Base-by-base conservation (phyloP, 2,797 vertebrate species). In the Melanotaenia nigrans region DNA sequence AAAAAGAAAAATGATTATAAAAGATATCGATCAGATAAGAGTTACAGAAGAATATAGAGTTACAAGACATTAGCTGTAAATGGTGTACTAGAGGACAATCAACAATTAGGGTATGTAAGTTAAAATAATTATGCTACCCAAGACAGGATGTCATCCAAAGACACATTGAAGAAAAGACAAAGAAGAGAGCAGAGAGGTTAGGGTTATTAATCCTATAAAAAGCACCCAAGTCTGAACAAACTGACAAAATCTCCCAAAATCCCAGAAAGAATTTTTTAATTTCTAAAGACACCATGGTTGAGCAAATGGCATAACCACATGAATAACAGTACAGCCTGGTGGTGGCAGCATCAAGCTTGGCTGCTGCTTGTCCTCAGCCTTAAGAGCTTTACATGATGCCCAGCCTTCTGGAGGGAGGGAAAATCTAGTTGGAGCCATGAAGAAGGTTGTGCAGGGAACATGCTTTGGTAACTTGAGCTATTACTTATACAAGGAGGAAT, bases 301-400 rank as follows among this genome's bases (percentile, higher is more conserved):
- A 28, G 4, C 24, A 16, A 14, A 8, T 14, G 24, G 1, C 4
- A 40, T 13, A 12, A 22, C 40, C 4, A 33, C 4, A 3, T 24
- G 7, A n/a, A 22, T 10, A 12, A 18, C 30, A 6, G 28, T 35
- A 10, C 53, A 14, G n/a, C 60, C 68, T 71, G 53, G n/a, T 33
- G 68, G 38, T 63, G 68, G 60, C 68, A 63, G 60, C 30, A 47
- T 45, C 6, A 28, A 18, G 51, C 68, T 56, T 33, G 18, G 0
- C 1, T 24, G 4, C 8, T 16, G 13, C n/a, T 45, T 45, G 7
- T 53, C 11, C 25, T 57, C 25, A 4, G 22, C 22, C 20, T 10
- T 30, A 7, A 51, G 11, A 20, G 24, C 24, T 51, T 55, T 47
- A n/a, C 33, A 33, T 33, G 33, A 8, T 33, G 33, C 25, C 25